Evolutionary conservation across 2,888 invertebrate genomes (phyloP).

Genomic region (Acleris holmiana): DNA sequence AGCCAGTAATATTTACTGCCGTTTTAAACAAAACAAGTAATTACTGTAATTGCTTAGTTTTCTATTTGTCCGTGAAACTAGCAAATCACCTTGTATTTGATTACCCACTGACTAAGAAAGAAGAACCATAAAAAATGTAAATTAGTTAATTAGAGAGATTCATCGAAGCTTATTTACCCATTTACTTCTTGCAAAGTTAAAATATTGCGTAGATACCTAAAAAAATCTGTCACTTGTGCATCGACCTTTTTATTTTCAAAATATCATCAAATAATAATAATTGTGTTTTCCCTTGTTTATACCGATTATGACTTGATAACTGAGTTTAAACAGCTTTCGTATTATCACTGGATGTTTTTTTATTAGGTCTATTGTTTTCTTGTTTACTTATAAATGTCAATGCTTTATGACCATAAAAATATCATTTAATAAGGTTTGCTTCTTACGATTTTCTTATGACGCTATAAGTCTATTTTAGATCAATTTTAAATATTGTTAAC

Average conservation of each 20-base stretch:
- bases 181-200: neutral
- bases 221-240: too few species aligned
- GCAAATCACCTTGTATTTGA: constrained; percentile 34
- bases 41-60: constrained; percentile 44
- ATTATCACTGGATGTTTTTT: constrained; percentile 4
- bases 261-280: neutral
- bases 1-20: constrained; percentile 11
- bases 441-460: too few species aligned
- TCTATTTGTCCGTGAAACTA: constrained; percentile 48
- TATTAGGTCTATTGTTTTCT: constrained; percentile 6
- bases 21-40: constrained; percentile 46
- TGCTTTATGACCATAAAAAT: too few species aligned
- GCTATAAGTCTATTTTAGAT: too few species aligned
- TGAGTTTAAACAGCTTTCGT: neutral
- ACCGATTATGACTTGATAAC: constrained; percentile 6
- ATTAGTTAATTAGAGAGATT: constrained; percentile 1
- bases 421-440: too few species aligned
- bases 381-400: too few species aligned
- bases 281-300: constrained; percentile 15
- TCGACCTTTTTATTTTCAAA: neutral
- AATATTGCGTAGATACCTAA: neutral
- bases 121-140: constrained; percentile 7
- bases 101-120: constrained; percentile 25
- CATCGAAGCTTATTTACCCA: neutral
- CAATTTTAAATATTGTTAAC: too few species aligned